Percentiles rank a stretch among this genome's conserved stretches.
Evolutionary conservation across 2,888 invertebrate species (phyloP).

Genomic region (Lasioglossum lativentre): DNA sequence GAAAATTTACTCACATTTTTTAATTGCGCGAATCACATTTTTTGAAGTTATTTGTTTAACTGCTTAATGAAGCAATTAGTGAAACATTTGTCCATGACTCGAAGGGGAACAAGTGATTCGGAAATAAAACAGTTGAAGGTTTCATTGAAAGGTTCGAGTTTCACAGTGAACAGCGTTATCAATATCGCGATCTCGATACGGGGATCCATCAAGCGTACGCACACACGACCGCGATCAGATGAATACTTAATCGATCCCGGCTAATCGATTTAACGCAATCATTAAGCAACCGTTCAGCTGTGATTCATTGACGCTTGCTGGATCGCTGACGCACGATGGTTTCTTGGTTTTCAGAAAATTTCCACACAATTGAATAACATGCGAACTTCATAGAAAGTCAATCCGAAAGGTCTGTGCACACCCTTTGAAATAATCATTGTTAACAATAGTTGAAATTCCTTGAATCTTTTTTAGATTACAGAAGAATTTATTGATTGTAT

Average conservation of each 20-base stretch:
- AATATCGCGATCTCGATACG: slow-evolving; percentile 30
- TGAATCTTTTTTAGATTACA: not conserved
- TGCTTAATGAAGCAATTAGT: not conserved
- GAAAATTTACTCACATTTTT: too few species aligned
- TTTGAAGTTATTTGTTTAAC: not conserved
- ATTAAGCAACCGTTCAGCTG: slow-evolving; percentile 54
- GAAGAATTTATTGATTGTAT: not conserved
- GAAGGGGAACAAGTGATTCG: not conserved
- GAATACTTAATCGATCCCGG: slow-evolving; percentile 43
- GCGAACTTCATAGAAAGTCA: not conserved
- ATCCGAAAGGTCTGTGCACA: not conserved
- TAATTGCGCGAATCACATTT: not conserved
- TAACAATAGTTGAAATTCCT: not conserved
- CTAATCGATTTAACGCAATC: slow-evolving; percentile 65
- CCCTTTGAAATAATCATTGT: not conserved
- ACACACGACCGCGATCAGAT: slow-evolving; percentile 32
- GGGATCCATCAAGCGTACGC: slow-evolving; percentile 41
- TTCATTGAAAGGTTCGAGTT: slow-evolving; percentile 28
- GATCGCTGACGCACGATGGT: not conserved
- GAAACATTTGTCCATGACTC: not conserved
- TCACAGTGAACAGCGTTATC: slow-evolving; percentile 30
- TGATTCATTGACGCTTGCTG: slow-evolving; percentile 26
- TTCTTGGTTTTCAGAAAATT: not conserved
- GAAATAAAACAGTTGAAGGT: slow-evolving; percentile 4
- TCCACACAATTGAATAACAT: not conserved